Conservation (phyloP, 1,140 invertebrate species). For the Cotesia vestalis region DNA sequence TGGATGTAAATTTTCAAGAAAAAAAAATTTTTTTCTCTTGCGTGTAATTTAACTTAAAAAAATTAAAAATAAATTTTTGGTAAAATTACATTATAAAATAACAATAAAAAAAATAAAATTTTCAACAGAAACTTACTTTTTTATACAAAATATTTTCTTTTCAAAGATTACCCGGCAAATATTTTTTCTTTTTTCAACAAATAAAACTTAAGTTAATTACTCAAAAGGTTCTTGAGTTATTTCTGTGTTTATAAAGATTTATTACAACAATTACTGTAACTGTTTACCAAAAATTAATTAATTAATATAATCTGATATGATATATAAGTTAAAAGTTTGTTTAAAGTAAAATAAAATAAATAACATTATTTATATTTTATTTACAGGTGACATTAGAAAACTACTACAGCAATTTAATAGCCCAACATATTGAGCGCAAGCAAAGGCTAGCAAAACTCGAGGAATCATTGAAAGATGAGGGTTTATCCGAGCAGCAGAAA, state of each 20-base stretch:
- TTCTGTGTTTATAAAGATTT: too few relatives aligned
- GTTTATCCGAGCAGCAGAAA: conserved; percentile 83
- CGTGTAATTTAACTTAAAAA: too few relatives aligned
- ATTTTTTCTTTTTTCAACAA: too few relatives aligned
- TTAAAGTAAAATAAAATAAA: too few relatives aligned
- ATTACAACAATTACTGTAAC: too few relatives aligned
- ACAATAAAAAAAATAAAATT: not conserved
- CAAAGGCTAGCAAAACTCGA: conserved; percentile 93
- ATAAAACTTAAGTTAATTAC: not conserved
- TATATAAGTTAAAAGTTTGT: too few relatives aligned
- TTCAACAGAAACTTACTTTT: not conserved
- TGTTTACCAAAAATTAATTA: too few relatives aligned
- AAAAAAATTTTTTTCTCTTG: too few relatives aligned
- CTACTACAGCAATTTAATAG: conserved; percentile 98
- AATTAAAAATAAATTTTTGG: not conserved
- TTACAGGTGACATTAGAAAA: conserved; percentile 90
- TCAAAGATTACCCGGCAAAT: not conserved
- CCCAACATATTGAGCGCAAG: conserved; percentile 96
- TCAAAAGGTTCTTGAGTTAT: too few relatives aligned
- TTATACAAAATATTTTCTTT: not conserved
- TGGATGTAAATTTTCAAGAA: too few relatives aligned
- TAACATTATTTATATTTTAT: conserved; percentile 19
- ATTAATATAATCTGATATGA: too few relatives aligned
- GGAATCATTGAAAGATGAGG: conserved; percentile 93
- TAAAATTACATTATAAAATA: conserved; percentile 18